These are phyloP conservation scores for Ariopsis seemanni DNA, from an alignment of 2,113 vertebrate species.

Conservation along the genomic window DNA sequence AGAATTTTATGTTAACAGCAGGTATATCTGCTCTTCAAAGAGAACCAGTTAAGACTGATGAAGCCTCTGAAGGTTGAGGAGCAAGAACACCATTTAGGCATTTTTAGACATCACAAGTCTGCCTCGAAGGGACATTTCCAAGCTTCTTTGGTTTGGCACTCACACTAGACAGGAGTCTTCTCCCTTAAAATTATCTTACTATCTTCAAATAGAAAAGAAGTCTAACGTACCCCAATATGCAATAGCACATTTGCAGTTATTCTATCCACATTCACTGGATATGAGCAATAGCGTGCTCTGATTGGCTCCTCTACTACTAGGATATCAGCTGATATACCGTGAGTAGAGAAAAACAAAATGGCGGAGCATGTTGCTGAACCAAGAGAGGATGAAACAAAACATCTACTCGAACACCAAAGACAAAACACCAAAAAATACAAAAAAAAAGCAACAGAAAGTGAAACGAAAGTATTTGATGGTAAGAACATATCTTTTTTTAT, in stretches of 20 bases:
- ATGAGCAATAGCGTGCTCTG: too few relatives aligned
- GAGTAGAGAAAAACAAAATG: too few relatives aligned
- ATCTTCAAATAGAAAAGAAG: background rate
- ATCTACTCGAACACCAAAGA: too few relatives aligned
- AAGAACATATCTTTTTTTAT: too few relatives aligned
- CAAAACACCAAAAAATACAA: too few relatives aligned
- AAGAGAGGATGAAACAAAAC: too few relatives aligned
- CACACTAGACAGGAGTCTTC: background rate
- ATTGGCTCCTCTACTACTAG: too few relatives aligned
- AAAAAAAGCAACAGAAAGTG: too few relatives aligned
- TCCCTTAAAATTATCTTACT: background rate
- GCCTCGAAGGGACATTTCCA: background rate
- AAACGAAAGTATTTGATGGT: too few relatives aligned
- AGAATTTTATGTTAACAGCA: background rate
- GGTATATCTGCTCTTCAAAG: background rate
- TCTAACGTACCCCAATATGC: background rate
- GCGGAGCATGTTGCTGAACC: too few relatives aligned
- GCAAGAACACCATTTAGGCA: background rate
- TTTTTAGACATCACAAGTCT: background rate
- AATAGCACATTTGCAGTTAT: background rate
- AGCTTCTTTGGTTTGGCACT: background rate
- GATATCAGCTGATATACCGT: too few relatives aligned
- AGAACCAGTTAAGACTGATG: conserved; percentile 6
- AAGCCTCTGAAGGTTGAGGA: background rate
- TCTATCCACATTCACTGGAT: too few relatives aligned